These are phyloP conservation scores for Pseudolaguvia tuberculata DNA, from an alignment of 2,113 vertebrate genomes.

Conservation along the genomic window DNA sequence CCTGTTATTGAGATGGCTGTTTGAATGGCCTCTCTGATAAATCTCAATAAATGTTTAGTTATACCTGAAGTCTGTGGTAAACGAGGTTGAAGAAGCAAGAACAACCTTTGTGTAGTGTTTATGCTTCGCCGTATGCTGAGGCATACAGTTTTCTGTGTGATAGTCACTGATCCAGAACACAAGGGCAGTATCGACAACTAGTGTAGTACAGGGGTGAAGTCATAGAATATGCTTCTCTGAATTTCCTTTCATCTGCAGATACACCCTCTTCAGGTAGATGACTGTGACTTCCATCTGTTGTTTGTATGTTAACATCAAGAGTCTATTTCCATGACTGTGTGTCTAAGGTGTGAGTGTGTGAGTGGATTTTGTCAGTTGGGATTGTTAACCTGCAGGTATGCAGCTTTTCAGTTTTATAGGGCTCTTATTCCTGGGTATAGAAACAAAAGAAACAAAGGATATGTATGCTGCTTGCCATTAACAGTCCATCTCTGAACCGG, in stretches of 20 bases:
- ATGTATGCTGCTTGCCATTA: too few species aligned
- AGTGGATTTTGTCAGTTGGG: not conserved
- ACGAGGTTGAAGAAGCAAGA: not conserved
- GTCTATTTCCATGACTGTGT: not conserved
- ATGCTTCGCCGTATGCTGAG: not conserved
- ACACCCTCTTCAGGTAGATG: not conserved
- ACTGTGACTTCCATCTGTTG: not conserved
- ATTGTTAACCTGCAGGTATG: too few species aligned
- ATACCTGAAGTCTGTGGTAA: not conserved
- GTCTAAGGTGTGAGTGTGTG: not conserved
- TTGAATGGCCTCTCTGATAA: not conserved
- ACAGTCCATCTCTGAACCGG: too few species aligned
- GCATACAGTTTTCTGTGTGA: not conserved
- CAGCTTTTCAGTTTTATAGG: not conserved
- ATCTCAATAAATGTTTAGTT: not conserved
- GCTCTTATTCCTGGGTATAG: not conserved
- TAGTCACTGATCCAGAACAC: not conserved
- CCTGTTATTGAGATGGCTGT: not conserved
- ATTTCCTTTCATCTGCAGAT: not conserved
- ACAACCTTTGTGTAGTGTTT: not conserved
- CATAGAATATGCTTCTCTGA: not conserved
- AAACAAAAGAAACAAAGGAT: not conserved
- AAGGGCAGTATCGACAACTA: not conserved
- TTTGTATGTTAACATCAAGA: not conserved
- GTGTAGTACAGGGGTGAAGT: not conserved